Base-by-base conservation (phyloP, 2,888 invertebrate genomes). In the Calliphora vomitoria region DNA sequence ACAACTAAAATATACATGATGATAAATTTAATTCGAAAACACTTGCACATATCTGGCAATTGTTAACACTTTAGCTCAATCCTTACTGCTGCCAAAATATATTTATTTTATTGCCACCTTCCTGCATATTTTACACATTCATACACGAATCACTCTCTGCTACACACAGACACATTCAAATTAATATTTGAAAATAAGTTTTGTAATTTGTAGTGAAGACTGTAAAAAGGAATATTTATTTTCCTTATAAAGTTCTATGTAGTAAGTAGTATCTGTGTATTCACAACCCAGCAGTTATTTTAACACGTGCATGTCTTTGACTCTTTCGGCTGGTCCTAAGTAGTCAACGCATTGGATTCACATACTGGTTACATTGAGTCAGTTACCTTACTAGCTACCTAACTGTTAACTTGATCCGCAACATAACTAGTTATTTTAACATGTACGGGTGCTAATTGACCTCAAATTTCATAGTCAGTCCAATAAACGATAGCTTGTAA, bases 61-160 rank as follows among this genome's bases (percentile, higher is more conserved):
- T 69, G 58, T 69, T 69, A 69, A 58, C 69, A 79, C 69, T 69
- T 69, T 47, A 58, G 69, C 47, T 31, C 75, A n/a, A 75, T 18
- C 31, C 4, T 2, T 13, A 38, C n/a, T 38, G 15, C 6, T 53
- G n/a, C 3, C 18, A 10, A 25, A 69, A 50, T 47, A 69, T n/a
- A 15, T 41, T 41, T 74, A 58, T 74, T 55, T 74, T 25, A 74
- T 41, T 58, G 41, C 41, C 41, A 41, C 41, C 66, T 41, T 66
- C 20, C 4, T 20, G 20, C 44, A 66, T 41, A 18, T 8, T 13
- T 35, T 11, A 55, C 55, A 62, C 5, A 25, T n/a, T n/a, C n/a
- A n/a, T 11, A 1, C n/a, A 15, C 10, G 4, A 31, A n/a, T 35
- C 35, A 62, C 35, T 66, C 20, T 41, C 11, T 35, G 6, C 15